Evolutionary conservation across 2,888 invertebrate genomes (phyloP).

Genomic region (Amphimallon solstitiale): DNA sequence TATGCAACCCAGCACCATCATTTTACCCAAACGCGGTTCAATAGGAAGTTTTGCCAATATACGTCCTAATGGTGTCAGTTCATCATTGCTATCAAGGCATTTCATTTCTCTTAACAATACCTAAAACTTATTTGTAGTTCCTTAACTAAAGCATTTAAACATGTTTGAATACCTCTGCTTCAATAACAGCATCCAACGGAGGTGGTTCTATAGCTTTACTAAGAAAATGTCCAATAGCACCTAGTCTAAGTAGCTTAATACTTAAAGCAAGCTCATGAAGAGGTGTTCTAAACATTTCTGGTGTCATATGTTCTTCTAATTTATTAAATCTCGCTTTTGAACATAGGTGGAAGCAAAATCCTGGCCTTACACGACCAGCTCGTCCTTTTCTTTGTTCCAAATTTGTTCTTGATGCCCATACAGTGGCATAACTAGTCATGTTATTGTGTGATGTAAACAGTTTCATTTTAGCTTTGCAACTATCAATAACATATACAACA

Average conservation of each 20-base stretch:
- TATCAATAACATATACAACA: constrained; percentile 97
- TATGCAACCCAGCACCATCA: constrained; percentile 94
- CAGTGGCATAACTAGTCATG: constrained; percentile 98
- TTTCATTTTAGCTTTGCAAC: constrained; percentile 97
- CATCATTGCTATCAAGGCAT: constrained; percentile 87
- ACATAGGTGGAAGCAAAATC: constrained; percentile 94
- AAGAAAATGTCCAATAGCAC: constrained; percentile 92
- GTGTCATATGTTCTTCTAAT: constrained; percentile 90
- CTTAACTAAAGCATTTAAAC: no score
- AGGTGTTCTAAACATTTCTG: constrained; percentile 98
- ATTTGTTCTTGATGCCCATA: constrained; percentile 95
- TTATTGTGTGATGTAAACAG: constrained; percentile 98
- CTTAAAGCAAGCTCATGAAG: constrained; percentile 93
- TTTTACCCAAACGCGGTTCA: constrained; percentile 96
- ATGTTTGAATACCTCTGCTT: constrained; percentile 83
- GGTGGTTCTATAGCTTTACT: constrained; percentile 97
- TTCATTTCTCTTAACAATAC: constrained; percentile 80
- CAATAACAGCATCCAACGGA: constrained; percentile 97
- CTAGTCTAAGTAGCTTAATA: constrained; percentile 89
- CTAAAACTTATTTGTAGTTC: constrained; percentile 43
- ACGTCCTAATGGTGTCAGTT: constrained; percentile 91
- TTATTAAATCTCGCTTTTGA: constrained; percentile 77
- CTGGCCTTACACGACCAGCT: constrained; percentile 94
- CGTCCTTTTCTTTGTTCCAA: constrained; percentile 92
- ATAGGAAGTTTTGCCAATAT: constrained; percentile 95